These are phyloP conservation scores for Rhabdophis nuchalis DNA, from an alignment of 2,797 vertebrate genomes.

Conservation along the genomic window DNA sequence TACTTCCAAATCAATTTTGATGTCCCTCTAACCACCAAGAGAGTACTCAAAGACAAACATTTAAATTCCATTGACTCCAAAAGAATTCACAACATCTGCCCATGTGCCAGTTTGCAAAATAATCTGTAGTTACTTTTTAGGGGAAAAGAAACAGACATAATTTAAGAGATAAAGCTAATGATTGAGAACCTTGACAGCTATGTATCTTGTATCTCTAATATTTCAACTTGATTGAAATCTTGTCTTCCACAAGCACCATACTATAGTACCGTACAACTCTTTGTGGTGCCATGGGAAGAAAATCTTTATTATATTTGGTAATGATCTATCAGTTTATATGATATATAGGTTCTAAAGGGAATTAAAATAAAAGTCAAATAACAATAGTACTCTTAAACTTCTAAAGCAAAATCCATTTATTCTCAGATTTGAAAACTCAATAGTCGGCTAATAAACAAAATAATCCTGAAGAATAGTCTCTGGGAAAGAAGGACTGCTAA, in stretches of 20 bases:
- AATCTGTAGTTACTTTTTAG: background rate
- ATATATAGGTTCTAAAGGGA: background rate
- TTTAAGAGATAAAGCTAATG: background rate
- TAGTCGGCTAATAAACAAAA: background rate
- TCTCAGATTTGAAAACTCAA: background rate
- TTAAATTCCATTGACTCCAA: background rate
- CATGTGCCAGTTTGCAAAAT: background rate
- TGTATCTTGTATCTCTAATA: background rate
- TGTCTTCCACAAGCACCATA: background rate
- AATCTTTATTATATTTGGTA: background rate
- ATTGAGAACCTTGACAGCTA: background rate
- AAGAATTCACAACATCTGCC: background rate
- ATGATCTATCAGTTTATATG: background rate
- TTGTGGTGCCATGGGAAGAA: background rate
- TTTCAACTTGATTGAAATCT: background rate
- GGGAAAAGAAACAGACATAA: background rate
- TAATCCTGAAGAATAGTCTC: background rate
- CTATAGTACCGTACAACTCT: background rate
- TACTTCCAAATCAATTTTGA: background rate
- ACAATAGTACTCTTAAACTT: background rate
- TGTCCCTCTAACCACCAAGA: background rate
- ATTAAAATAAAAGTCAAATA: background rate
- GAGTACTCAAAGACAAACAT: background rate
- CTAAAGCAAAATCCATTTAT: background rate
- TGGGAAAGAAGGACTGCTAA: background rate